These are phyloP conservation scores for Romanogobio albipinnatus DNA, from an alignment of 2,113 vertebrate genomes.

Conservation along the genomic window DNA sequence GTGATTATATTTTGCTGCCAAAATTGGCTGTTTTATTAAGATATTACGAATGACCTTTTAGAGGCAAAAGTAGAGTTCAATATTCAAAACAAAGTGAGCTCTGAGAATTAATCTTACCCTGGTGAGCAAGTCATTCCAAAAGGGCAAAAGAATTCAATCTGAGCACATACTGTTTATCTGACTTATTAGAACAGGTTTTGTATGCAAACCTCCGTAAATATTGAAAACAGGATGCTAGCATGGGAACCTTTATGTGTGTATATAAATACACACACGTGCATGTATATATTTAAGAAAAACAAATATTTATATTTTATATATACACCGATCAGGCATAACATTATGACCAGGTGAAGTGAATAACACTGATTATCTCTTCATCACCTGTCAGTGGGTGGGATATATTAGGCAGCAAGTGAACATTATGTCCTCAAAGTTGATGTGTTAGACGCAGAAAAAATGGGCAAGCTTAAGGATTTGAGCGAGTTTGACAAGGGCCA, in stretches of 20 bases:
- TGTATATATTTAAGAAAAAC: no score
- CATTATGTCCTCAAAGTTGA: no score
- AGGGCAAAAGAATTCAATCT: not conserved
- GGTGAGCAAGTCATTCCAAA: constrained; percentile 5
- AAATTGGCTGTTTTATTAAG: constrained; percentile 31
- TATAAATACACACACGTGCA: no score
- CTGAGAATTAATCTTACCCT: not conserved
- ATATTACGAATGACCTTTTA: constrained; percentile 16
- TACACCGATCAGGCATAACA: no score
- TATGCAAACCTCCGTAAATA: not conserved
- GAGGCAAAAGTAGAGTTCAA: constrained; percentile 15
- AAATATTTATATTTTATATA: no score
- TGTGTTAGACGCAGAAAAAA: no score
- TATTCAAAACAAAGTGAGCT: constrained; percentile 33
- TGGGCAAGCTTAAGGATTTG: no score
- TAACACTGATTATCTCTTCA: no score
- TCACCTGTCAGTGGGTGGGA: no score
- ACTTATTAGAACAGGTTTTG: not conserved
- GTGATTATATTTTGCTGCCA: constrained; percentile 21
- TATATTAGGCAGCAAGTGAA: no score
- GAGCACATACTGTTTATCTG: constrained; percentile 1
- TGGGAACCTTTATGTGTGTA: not conserved
- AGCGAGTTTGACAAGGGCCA: no score
- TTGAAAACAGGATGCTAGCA: not conserved
- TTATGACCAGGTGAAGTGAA: no score